Evolutionary conservation across 2,888 invertebrate species (phyloP).

Genomic region (Herminia tarsipennalis): DNA sequence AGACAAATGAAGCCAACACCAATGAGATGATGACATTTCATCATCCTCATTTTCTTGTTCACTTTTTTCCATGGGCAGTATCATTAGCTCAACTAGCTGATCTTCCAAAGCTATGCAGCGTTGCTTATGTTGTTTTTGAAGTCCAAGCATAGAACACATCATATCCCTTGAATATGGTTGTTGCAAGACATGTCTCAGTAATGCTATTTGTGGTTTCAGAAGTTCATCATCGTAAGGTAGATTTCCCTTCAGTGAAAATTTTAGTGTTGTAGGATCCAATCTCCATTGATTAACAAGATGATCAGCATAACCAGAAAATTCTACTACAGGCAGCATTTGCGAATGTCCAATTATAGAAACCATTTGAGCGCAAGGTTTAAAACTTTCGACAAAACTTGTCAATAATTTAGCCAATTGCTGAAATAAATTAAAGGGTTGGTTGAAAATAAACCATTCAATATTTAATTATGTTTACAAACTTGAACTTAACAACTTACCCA

Average conservation of each 20-base stretch:
- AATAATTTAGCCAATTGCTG: slow-evolving; percentile 94
- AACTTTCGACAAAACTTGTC: slow-evolving; percentile 96
- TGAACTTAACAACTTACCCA: slow-evolving; percentile 87
- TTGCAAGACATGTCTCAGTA: slow-evolving; percentile 95
- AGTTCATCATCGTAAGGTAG: slow-evolving; percentile 96
- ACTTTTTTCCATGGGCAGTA: slow-evolving; percentile 96
- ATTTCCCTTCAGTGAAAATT: slow-evolving; percentile 87
- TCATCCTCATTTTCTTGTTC: slow-evolving; percentile 88
- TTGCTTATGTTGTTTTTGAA: slow-evolving; percentile 96
- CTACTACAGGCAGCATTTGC: slow-evolving; percentile 96
- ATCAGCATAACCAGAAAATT: slow-evolving; percentile 96
- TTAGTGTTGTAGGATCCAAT: slow-evolving; percentile 92
- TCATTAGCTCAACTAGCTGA: slow-evolving; percentile 95
- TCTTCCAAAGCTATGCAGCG: slow-evolving; percentile 96
- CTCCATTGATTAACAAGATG: slow-evolving; percentile 97
- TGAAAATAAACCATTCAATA: not conserved
- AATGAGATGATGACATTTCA: slow-evolving; percentile 88
- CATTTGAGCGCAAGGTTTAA: slow-evolving; percentile 97
- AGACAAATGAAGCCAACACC: slow-evolving; percentile 97
- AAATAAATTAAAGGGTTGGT: slow-evolving; percentile 46
- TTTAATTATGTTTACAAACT: not conserved
- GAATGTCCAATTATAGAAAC: slow-evolving; percentile 96
- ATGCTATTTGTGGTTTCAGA: slow-evolving; percentile 94
- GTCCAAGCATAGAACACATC: slow-evolving; percentile 97
- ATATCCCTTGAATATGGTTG: slow-evolving; percentile 98